Evolutionary conservation across 92 coral and sea anemone species (phyloP).

Genomic region (Epizoanthus stellaris): DNA sequence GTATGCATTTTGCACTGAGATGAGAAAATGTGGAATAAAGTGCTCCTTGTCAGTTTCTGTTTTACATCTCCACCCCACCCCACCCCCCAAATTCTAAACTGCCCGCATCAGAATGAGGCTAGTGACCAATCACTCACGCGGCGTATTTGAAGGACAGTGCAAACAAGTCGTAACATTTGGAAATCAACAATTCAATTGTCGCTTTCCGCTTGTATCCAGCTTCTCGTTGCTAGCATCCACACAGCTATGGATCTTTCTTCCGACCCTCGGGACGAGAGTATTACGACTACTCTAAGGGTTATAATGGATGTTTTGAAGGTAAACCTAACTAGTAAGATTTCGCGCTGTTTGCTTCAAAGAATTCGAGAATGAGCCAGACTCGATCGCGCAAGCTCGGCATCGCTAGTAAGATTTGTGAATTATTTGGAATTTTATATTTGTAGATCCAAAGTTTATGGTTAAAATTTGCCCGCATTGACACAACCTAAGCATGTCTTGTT

Average conservation of each 20-base stretch:
- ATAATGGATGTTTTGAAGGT: slow-evolving; percentile 94
- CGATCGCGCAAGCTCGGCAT: not conserved
- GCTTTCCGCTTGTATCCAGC: slow-evolving; percentile 50
- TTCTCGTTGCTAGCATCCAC: not conserved
- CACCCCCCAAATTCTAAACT: not conserved
- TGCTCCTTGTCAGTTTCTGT: no score
- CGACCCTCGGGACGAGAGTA: slow-evolving; percentile 71
- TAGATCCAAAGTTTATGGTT: no score
- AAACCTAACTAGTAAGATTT: not conserved
- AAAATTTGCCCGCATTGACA: not conserved
- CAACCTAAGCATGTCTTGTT: not conserved
- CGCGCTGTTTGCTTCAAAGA: not conserved
- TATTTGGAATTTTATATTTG: no score
- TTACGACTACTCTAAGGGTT: slow-evolving; percentile 80
- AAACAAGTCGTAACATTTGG: slow-evolving; percentile 54
- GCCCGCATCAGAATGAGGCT: slow-evolving; percentile 9
- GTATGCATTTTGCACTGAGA: no score
- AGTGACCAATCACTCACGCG: slow-evolving; percentile 69
- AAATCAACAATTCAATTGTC: not conserved
- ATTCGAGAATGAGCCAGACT: not conserved
- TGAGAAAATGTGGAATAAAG: no score
- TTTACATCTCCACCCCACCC: not conserved
- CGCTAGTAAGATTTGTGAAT: no score
- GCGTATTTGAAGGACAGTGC: slow-evolving; percentile 88
- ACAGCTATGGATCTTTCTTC: slow-evolving; percentile 34